Percentiles rank a stretch among this genome's conserved stretches.
phyloP scores from a whole-genome alignment of 2,797 vertebrate species.

The Thripadectes ignobilis region DNA sequence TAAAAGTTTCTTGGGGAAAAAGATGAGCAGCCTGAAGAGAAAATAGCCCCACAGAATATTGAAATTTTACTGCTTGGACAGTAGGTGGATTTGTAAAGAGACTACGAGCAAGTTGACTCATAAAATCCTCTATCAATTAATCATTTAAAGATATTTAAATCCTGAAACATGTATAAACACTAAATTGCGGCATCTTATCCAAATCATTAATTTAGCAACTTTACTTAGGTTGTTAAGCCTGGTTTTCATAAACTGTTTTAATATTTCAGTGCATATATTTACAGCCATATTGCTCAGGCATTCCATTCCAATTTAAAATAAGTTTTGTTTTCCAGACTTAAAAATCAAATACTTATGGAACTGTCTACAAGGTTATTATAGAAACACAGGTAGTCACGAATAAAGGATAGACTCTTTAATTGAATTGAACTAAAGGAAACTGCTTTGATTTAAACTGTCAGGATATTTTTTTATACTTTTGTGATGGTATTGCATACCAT shows the following conservation, averaged over 20 bases:
- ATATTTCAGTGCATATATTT: neutral
- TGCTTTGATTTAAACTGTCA: neutral
- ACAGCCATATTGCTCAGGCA: neutral
- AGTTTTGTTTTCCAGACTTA: neutral
- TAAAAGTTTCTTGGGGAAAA: neutral
- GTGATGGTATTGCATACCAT: neutral
- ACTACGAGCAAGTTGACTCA: constrained; percentile 53
- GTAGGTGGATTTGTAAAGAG: constrained; percentile 70
- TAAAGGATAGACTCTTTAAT: neutral
- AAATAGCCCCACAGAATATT: constrained; percentile 23
- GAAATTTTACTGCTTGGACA: constrained; percentile 3
- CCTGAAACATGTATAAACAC: constrained; percentile 4
- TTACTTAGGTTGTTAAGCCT: constrained; percentile 1
- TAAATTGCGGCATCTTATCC: constrained; percentile 2
- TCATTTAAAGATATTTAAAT: constrained; percentile 43
- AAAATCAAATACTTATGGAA: neutral
- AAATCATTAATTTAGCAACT: constrained; percentile 23
- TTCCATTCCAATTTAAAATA: neutral
- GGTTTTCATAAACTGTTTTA: neutral
- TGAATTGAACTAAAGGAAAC: neutral
- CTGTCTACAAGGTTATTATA: neutral
- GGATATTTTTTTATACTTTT: neutral
- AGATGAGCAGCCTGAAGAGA: neutral
- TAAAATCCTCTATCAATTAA: constrained; percentile 45
- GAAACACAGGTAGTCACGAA: neutral